A percentile compares a stretch with the other conserved stretches of the same genome.
These are phyloP conservation scores for Parochlus steinenii DNA, from an alignment of 2,888 invertebrate species.

Conservation along the genomic window DNA sequence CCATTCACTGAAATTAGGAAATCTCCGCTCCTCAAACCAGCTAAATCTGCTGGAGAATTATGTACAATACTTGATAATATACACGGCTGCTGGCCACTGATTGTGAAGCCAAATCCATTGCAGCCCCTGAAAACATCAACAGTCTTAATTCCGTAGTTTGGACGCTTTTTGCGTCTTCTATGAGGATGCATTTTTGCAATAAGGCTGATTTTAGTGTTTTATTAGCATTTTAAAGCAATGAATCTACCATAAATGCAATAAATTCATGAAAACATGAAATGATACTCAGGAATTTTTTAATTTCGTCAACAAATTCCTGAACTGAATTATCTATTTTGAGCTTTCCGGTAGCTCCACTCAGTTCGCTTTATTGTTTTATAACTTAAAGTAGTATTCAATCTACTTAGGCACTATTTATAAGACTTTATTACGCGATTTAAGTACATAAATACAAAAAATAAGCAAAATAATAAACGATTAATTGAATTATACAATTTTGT, in stretches of 20 bases:
- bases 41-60: conserved; percentile 78
- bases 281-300: conserved; percentile 9
- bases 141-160: conserved; percentile 55
- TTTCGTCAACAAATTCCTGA: background rate
- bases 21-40: conserved; percentile 82
- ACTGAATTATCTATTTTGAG: too few relatives aligned
- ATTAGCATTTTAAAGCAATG: conserved; percentile 1
- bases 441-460: too few relatives aligned
- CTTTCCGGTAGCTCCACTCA: too few relatives aligned
- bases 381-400: too few relatives aligned
- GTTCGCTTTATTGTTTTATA: background rate
- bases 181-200: conserved; percentile 38
- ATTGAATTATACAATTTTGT: too few relatives aligned
- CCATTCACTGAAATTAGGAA: conserved; percentile 85
- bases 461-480: too few relatives aligned
- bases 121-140: conserved; percentile 74
- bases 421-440: too few relatives aligned
- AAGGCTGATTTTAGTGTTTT: too few relatives aligned
- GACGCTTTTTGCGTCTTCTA: conserved; percentile 45
- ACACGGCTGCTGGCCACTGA: conserved; percentile 92
- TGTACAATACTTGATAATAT: conserved; percentile 84
- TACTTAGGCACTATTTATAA: too few relatives aligned
- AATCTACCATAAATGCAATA: background rate
- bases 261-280: background rate
- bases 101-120: conserved; percentile 94